Conservation (phyloP, 64 coral and sea anemone genomes). For the Porites australiensis region DNA sequence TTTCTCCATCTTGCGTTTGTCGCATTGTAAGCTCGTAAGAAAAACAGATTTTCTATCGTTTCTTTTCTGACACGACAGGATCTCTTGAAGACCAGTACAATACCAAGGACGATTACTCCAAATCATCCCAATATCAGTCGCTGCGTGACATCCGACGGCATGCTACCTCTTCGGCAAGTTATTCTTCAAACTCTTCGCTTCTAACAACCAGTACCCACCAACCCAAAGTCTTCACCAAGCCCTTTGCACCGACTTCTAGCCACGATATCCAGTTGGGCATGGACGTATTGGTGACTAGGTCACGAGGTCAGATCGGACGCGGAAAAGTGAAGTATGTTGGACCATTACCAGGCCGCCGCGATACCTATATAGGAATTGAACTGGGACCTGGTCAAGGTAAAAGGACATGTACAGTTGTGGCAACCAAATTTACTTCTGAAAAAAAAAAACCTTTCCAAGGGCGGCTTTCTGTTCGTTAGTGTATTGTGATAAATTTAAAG, state of each 20-base stretch:
- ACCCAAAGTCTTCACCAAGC: constrained; percentile 20
- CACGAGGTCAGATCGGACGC: constrained; percentile 64
- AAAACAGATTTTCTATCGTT: not conserved
- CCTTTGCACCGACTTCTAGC: constrained; percentile 51
- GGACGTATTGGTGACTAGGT: constrained; percentile 77
- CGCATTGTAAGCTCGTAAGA: too few relatives aligned
- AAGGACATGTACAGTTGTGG: not conserved
- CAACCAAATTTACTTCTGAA: too few relatives aligned
- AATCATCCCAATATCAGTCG: not conserved
- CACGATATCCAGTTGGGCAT: constrained; percentile 73
- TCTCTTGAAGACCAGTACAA: not conserved
- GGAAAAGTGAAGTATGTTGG: constrained; percentile 83
- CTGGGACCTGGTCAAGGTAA: constrained; percentile 48
- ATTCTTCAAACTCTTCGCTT: not conserved
- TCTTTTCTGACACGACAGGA: not conserved
- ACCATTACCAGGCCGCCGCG: constrained; percentile 39
- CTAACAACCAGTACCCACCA: constrained; percentile 7
- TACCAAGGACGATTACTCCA: not conserved
- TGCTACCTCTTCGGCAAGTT: not conserved
- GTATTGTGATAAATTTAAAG: too few relatives aligned
- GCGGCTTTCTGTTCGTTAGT: too few relatives aligned
- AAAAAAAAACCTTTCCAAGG: too few relatives aligned
- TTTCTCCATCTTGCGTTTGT: too few relatives aligned
- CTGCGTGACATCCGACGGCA: not conserved
- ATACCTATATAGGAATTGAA: constrained; percentile 82